Conservation (phyloP, 2,888 invertebrate genomes). For the Drosophila fulvimacula region DNA sequence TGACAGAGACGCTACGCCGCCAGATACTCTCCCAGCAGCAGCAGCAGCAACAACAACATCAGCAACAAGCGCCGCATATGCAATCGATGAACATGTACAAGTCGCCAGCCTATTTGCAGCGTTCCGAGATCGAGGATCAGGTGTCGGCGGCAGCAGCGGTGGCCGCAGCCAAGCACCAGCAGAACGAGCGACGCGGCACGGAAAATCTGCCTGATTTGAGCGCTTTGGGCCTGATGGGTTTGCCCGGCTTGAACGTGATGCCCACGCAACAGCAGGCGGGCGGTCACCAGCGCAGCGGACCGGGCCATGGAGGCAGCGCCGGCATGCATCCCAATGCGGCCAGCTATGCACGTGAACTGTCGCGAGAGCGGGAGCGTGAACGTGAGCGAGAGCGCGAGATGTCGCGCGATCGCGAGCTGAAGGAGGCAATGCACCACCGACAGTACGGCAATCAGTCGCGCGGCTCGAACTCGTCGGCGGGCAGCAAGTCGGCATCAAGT, state of each 20-base stretch:
- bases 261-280: conserved; percentile 67
- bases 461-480: conserved; percentile 63
- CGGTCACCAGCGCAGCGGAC: conserved; percentile 39
- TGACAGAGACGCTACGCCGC: conserved; percentile 82
- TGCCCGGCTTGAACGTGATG: conserved; percentile 83
- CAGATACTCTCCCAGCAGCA: conserved; percentile 83
- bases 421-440: conserved; percentile 79
- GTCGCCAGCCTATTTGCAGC: conserved; percentile 83
- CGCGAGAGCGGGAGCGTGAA: conserved; percentile 56
- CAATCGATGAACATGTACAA: conserved; percentile 84
- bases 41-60: conserved; percentile 64
- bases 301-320: conserved; percentile 44
- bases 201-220: conserved; percentile 83
- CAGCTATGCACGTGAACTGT: conserved; percentile 71
- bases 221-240: conserved; percentile 81
- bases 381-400: conserved; percentile 69
- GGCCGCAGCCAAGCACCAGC: conserved; percentile 77
- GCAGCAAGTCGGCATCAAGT: conserved; percentile 52
- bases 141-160: conserved; percentile 81
- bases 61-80: conserved; percentile 78
- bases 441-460: conserved; percentile 82
- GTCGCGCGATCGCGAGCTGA: conserved; percentile 71
- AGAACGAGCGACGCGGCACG: conserved; percentile 67
- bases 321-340: conserved; percentile 76
- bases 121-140: conserved; percentile 83